These are phyloP conservation scores for Xanthorhoe designata DNA, from an alignment of 2,888 invertebrate genomes.

Conservation along the genomic window DNA sequence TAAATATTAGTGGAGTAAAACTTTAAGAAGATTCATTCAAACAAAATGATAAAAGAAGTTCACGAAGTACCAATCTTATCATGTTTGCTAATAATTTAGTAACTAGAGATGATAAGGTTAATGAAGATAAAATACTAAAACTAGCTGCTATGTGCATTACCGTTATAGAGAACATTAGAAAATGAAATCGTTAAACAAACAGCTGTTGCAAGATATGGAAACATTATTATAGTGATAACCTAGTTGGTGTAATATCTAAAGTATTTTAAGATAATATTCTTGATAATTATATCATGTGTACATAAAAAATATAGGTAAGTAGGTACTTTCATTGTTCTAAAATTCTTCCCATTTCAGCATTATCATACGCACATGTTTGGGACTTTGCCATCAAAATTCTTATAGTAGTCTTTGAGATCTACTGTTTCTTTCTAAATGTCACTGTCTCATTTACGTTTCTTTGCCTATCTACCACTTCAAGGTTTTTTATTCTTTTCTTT, in stretches of 20 bases:
- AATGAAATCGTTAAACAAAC: slow-evolving; percentile 2
- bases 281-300: not conserved
- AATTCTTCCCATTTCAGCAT: not conserved
- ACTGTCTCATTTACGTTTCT: not conserved
- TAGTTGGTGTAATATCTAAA: slow-evolving; percentile 10
- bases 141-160: not conserved
- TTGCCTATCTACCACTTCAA: not conserved
- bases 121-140: not conserved
- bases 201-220: slow-evolving; percentile 9
- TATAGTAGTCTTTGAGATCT: not conserved
- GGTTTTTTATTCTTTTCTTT: not conserved
- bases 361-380: not conserved
- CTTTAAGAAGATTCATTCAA: not conserved
- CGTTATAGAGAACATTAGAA: not conserved
- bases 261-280: not conserved
- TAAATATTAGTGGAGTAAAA: not conserved
- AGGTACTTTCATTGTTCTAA: not conserved
- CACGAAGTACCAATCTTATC: slow-evolving; percentile 27
- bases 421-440: not conserved
- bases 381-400: not conserved
- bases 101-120: slow-evolving; percentile 7
- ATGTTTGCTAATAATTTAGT: slow-evolving; percentile 21
- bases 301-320: not conserved
- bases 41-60: not conserved
- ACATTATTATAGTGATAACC: slow-evolving; percentile 30